Evolutionary conservation across 2,797 vertebrate species (phyloP), one percentile per base, ranked within the genome.

Genomic region (Rhinogobio ventralis): DNA sequence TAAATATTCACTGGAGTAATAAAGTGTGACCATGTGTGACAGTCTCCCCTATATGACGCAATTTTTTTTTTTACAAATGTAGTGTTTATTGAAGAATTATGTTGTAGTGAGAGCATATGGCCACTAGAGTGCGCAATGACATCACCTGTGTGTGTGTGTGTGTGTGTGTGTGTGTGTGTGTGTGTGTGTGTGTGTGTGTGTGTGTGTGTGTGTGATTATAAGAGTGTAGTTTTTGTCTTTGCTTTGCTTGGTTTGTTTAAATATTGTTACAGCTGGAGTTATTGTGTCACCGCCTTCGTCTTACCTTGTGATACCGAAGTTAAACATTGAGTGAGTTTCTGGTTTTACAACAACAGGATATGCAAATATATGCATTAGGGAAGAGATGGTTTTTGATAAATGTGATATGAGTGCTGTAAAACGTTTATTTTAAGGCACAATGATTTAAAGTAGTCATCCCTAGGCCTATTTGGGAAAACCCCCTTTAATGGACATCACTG

Each of bases 301-400:
- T 85, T 73, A 49, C 83, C 66, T 36, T 39, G 76, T 68, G 74
- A 77, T n/a, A 30, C 60, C 64, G 8, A 84, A 78, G 82, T 64
- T 66, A 85, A 71, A 85, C 83, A 85, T 72, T 73, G 75, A 85
- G 68, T 42, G 75, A 71, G 76, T 72, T 79, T 85, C 83, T 72
- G 28, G 83, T 79, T 73, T 73, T 85, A 73, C 75, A 84, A 62
- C 67, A 72, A 64, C 83, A 85, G 83, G 83, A 85, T 85, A 85
- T 85, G 83, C 83, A 85, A 85, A 85, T 84, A 49, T 23, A 15
- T 30, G 57, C 67, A 79, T 72, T 72, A 69, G 20, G 53, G 23
- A 33, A 69, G 74, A 66, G 15, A 33, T 17, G 33, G 25, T n/a
- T n/a, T n/a, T n/a, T 60, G 51, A 69, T 51, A 15, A 7, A 67